Percentiles rank a stretch among this genome's conserved stretches.
Evolutionary conservation across 2,797 vertebrate species (phyloP).

Genomic region (Eutrigla gurnardus): DNA sequence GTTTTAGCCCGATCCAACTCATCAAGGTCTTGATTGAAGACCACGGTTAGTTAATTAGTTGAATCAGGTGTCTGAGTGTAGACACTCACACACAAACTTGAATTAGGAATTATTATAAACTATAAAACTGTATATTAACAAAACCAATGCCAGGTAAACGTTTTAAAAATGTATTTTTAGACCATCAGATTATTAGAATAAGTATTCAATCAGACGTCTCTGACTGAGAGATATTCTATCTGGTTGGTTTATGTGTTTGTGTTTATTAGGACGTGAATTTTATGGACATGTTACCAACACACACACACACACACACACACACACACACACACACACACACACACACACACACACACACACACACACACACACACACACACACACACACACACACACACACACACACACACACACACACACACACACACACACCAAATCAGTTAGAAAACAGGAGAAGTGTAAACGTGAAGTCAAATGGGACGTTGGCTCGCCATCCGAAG

Average conservation of each 20-base stretch:
- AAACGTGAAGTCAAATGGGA: neutral
- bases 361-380: neutral
- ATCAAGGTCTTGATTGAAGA: too few species aligned
- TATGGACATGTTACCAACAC: neutral
- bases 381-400: neutral
- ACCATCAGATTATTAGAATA: neutral
- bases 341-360: neutral
- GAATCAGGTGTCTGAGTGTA: too few species aligned
- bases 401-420: too few species aligned
- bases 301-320: too few species aligned
- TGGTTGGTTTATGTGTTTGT: slow-evolving; percentile 1
- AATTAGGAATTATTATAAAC: neutral
- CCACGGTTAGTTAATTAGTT: too few species aligned
- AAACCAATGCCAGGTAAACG: neutral
- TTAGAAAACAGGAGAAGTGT: neutral
- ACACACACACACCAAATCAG: neutral
- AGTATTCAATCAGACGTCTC: slow-evolving; percentile 27
- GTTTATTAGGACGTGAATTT: neutral
- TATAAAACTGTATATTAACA: neutral
- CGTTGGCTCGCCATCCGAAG: neutral
- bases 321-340: neutral
- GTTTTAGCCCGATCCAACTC: too few species aligned
- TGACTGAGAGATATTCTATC: slow-evolving; percentile 14
- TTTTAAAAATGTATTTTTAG: neutral
- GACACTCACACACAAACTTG: neutral